phyloP scores from a whole-genome alignment of 2,888 invertebrate genomes.

The Hemithea aestivaria region DNA sequence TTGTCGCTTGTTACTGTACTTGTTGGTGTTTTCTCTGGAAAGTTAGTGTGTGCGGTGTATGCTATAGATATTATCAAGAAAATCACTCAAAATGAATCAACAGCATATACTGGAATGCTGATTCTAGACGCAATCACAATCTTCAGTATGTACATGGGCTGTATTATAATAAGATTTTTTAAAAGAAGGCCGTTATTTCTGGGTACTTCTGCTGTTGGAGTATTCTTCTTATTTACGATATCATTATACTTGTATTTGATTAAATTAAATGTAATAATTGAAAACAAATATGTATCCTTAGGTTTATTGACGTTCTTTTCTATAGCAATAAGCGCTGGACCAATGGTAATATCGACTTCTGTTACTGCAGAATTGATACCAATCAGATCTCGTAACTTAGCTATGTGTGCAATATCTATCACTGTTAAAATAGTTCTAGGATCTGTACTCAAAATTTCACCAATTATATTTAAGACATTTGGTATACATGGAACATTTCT shows the following conservation, averaged over 20 bases:
- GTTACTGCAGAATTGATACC: slow-evolving; percentile 39
- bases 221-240: slow-evolving; percentile 29
- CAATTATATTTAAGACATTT: slow-evolving; percentile 31
- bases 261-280: slow-evolving; percentile 22
- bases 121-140: slow-evolving; percentile 47
- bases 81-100: slow-evolving; percentile 35
- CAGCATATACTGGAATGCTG: slow-evolving; percentile 45
- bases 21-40: slow-evolving; percentile 25
- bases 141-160: slow-evolving; percentile 36
- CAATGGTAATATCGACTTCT: slow-evolving; percentile 31
- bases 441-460: slow-evolving; percentile 32
- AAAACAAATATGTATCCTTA: slow-evolving; percentile 33
- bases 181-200: slow-evolving; percentile 37
- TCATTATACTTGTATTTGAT: slow-evolving; percentile 36
- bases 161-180: slow-evolving; percentile 26
- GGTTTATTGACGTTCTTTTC: slow-evolving; percentile 31
- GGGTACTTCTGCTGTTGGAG: slow-evolving; percentile 24
- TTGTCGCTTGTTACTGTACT: no score
- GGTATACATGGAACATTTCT: slow-evolving; percentile 37
- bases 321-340: slow-evolving; percentile 38
- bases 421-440: slow-evolving; percentile 12
- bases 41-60: slow-evolving; percentile 40
- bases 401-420: slow-evolving; percentile 23
- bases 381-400: slow-evolving; percentile 31
- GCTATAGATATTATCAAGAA: slow-evolving; percentile 45